phyloP scores from a whole-genome alignment of 2,113 vertebrate genomes.

The Leuciscus idus region DNA sequence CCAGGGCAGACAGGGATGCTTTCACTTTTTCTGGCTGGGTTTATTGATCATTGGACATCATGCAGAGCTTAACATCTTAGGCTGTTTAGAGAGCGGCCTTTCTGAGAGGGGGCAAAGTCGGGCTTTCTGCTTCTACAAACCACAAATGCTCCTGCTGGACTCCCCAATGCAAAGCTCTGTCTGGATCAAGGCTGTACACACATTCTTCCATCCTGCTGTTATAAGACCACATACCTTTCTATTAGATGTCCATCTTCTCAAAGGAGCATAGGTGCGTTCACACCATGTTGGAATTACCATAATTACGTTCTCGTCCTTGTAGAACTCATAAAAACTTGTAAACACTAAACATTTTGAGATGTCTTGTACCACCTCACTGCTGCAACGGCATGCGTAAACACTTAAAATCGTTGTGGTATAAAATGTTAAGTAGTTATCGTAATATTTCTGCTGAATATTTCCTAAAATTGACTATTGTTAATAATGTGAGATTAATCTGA shows the following conservation, averaged over 20 bases:
- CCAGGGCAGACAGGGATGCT: constrained; percentile 25
- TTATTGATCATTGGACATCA: constrained; percentile 44
- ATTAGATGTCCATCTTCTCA: background rate
- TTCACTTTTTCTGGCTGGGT: constrained; percentile 32
- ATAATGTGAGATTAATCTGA: too few species aligned
- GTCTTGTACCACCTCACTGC: background rate
- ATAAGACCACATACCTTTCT: background rate
- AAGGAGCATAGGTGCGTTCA: background rate
- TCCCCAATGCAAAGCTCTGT: constrained; percentile 39
- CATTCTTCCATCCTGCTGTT: constrained; percentile 7
- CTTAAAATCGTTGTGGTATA: background rate
- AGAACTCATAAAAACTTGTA: too few species aligned
- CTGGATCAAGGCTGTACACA: constrained; percentile 24
- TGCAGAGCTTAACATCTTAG: constrained; percentile 21
- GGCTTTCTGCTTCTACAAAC: constrained; percentile 38
- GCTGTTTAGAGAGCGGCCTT: constrained; percentile 21
- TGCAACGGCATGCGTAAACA: background rate
- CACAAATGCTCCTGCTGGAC: constrained; percentile 41
- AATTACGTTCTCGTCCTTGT: too few species aligned
- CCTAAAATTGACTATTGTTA: too few species aligned
- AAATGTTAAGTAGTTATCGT: background rate
- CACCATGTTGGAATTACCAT: background rate
- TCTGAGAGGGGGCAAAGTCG: constrained; percentile 5
- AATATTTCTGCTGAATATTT: background rate
- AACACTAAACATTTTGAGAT: background rate